Conservation (phyloP, 2,113 vertebrate genomes). For the Pseudopodoces humilis region DNA sequence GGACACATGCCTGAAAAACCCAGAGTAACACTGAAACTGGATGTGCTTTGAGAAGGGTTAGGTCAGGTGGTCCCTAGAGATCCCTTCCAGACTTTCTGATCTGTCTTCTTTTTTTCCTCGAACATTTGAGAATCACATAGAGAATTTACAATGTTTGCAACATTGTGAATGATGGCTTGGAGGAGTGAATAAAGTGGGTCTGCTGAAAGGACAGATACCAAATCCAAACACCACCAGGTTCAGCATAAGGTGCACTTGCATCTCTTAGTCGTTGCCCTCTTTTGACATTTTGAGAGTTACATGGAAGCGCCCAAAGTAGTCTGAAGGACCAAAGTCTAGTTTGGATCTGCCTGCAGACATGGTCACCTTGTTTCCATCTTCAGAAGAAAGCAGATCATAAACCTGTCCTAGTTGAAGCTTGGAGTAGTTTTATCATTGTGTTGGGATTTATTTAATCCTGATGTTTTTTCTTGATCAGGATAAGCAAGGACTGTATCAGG, state of each 20-base stretch:
- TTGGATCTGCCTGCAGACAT: background rate
- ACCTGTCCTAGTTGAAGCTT: background rate
- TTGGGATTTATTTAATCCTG: background rate
- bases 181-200: background rate
- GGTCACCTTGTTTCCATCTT: background rate
- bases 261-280: background rate
- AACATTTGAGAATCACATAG: background rate
- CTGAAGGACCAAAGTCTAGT: background rate
- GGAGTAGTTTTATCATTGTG: background rate
- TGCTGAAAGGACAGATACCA: background rate
- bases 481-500: background rate
- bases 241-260: rapidly evolving
- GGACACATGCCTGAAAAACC: background rate
- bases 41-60: background rate
- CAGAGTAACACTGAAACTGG: background rate
- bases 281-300: background rate
- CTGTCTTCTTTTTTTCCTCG: background rate
- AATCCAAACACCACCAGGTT: background rate
- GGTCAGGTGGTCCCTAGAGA: background rate
- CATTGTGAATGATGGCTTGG: background rate
- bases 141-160: background rate
- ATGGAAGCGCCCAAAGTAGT: background rate
- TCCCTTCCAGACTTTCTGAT: background rate
- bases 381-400: background rate
- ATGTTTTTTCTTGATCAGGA: background rate